phyloP scores from a whole-genome alignment of 2,113 vertebrate species.

The Salvelinus fontinalis region DNA sequence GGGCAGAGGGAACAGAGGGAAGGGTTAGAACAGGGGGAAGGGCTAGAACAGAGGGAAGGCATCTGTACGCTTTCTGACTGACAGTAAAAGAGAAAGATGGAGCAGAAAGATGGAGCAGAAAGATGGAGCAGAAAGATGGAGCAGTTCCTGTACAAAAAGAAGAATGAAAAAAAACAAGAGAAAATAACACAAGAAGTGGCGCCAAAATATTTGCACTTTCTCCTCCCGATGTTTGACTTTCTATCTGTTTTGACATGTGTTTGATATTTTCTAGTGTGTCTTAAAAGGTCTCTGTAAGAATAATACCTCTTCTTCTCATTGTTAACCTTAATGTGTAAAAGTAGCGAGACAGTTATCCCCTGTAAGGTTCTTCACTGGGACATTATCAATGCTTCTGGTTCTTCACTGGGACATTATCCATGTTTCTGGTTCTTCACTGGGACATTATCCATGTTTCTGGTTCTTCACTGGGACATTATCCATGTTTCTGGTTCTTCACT shows the following conservation, averaged over 20 bases:
- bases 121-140: no score
- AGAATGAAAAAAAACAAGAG: slow-evolving; percentile 32
- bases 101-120: no score
- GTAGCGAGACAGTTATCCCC: no score
- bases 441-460: no score
- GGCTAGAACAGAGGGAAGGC: slow-evolving; percentile 34
- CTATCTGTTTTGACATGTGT: slow-evolving; percentile 56
- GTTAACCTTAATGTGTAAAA: not conserved
- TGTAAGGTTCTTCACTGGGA: no score
- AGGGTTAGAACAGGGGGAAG: no score
- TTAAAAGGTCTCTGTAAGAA: slow-evolving; percentile 20
- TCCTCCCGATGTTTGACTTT: slow-evolving; percentile 70
- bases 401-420: no score
- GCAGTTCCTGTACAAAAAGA: slow-evolving; percentile 29
- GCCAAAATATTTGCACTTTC: slow-evolving; percentile 84
- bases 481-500: no score
- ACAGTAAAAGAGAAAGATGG: slow-evolving; percentile 35
- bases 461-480: no score
- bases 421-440: not conserved
- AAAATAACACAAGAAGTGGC: slow-evolving; percentile 62
- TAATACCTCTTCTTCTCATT: not conserved
- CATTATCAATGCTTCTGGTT: no score
- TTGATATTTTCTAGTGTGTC: slow-evolving; percentile 47
- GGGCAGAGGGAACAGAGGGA: no score
- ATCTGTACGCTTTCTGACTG: slow-evolving; percentile 62